Base-by-base conservation (phyloP, 1,140 invertebrate species). In the Diplogasteroides magnus region DNA sequence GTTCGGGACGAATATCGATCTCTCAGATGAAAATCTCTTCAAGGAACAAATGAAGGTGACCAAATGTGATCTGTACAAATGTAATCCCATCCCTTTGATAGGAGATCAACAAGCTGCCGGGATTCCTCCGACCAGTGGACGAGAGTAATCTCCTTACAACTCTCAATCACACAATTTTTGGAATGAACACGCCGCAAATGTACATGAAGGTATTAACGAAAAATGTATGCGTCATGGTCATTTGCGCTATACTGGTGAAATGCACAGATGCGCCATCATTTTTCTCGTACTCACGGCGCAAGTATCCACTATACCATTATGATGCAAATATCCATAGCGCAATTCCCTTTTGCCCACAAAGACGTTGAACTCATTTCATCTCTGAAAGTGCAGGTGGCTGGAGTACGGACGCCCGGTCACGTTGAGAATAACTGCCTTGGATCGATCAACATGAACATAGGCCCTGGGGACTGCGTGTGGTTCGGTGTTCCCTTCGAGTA, bases 361-460 rank as follows among this genome's bases (percentile, higher is more conserved):
- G 19, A 48, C 19, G 6, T 6, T 11, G 19, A 48, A 48, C 6
- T 11, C 6, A 11, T 48, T 48, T 48, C 6, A 19, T 48, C 6
- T 48, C 37, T 48, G 6, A 98, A 98, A 82, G 98, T 99, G 94
- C 98, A 99, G 74, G 86, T 87, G 48, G 93, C 93, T 65, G 93
- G 93, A 32, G 91, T 90, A 78, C 86, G 94, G 79, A 97, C 93
- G 29, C 93, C 94, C 19, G 94, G 94, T 3, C 97, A 98, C 85
- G 95, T 98, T 84, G 97, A 98, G 83, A 98, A 98, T 84, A 97
- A 98, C 83, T 97, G 96, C 83, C 98, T 98, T 84, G 98, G 94
- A 84, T 95, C 93, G n/a, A 93, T 99, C 71, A 99, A 99, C 83
- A 94, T 99, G 61, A 99, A 99, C 83, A 98, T 98, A 82, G 97